Percentiles rank a stretch among this genome's conserved stretches.
Evolutionary conservation across 2,888 invertebrate genomes (phyloP).

Genomic region (Pterostichus niger): DNA sequence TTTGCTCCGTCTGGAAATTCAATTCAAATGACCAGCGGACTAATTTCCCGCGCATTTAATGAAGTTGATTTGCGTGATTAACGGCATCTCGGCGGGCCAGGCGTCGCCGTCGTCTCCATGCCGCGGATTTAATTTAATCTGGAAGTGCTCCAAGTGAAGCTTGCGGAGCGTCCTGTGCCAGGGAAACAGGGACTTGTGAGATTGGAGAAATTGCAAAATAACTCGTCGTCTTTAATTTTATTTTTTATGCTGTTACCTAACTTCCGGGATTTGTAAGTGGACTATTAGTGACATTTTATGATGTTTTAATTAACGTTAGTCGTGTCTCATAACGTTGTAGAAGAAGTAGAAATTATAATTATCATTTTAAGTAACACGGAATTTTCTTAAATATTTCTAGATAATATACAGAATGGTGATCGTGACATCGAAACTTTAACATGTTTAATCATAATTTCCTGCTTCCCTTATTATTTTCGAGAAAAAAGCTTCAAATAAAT

Average conservation of each 20-base stretch:
- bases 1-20: conserved; percentile 37
- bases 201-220: not conserved
- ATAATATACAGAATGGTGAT: too few relatives aligned
- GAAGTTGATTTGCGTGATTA: conserved; percentile 62
- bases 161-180: not conserved
- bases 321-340: too few relatives aligned
- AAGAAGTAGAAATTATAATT: too few relatives aligned
- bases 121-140: conserved; percentile 51
- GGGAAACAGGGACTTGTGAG: not conserved
- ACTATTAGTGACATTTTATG: conserved; percentile 26
- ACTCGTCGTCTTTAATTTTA: not conserved
- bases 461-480: too few relatives aligned
- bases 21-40: conserved; percentile 50
- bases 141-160: conserved; percentile 30
- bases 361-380: too few relatives aligned
- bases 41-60: conserved; percentile 50
- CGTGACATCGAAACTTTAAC: too few relatives aligned
- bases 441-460: too few relatives aligned
- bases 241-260: conserved; percentile 11
- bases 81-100: conserved; percentile 20
- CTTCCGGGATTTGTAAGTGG: conserved; percentile 32
- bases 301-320: conserved; percentile 6
- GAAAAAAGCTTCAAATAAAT: too few relatives aligned
- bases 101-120: conserved; percentile 11
- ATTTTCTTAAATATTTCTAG: too few relatives aligned